phyloP scores from a whole-genome alignment of 2,797 vertebrate genomes.

The Acanthurus tractus region DNA sequence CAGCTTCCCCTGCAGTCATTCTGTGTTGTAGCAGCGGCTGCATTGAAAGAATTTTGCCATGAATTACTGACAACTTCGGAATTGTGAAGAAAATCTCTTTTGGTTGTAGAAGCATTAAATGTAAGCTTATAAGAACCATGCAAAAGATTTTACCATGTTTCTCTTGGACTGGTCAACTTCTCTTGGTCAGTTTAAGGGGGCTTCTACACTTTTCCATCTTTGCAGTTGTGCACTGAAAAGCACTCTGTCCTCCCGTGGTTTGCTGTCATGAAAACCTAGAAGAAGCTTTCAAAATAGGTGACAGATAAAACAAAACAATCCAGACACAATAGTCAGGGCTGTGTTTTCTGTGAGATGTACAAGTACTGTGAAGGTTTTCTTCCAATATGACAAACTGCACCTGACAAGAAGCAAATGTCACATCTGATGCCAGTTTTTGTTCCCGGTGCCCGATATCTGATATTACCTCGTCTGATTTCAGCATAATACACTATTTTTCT shows the following conservation, averaged over 20 bases:
- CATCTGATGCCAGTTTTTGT: not conserved
- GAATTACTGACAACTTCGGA: too few relatives aligned
- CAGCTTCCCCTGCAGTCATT: not conserved
- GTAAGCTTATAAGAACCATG: too few relatives aligned
- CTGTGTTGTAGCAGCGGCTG: not conserved
- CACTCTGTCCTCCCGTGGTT: not conserved
- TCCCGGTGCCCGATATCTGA: not conserved
- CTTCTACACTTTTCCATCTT: not conserved
- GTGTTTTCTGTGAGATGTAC: not conserved
- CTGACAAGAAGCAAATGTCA: conserved; percentile 2
- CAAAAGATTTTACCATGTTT: not conserved
- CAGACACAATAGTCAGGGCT: not conserved
- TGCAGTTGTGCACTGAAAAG: not conserved
- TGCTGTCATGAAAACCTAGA: not conserved
- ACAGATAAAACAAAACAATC: not conserved
- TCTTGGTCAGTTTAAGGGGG: not conserved
- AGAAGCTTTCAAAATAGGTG: not conserved
- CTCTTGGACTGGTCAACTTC: not conserved
- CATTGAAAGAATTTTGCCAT: not conserved
- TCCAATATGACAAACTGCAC: not conserved
- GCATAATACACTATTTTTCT: not conserved
- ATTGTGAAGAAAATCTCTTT: too few relatives aligned
- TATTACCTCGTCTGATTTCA: not conserved
- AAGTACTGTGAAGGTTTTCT: conserved; percentile 5
- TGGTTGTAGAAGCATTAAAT: too few relatives aligned